Conservation (phyloP, 2,113 vertebrate genomes). For the Phyllostomus hastatus region DNA sequence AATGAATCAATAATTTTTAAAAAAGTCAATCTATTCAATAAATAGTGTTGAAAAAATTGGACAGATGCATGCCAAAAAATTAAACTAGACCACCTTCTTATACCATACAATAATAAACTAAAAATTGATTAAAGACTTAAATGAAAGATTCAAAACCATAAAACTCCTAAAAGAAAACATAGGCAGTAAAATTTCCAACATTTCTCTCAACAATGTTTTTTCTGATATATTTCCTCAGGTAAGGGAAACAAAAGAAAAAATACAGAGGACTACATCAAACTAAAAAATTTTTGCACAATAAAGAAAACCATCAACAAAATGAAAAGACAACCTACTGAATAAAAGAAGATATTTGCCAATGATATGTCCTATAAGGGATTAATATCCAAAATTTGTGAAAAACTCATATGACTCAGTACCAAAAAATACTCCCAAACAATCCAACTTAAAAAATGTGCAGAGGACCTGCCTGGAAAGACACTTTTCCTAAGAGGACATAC, state of each 20-base stretch:
- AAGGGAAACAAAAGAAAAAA: background rate
- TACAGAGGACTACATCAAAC: background rate
- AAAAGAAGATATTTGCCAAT: background rate
- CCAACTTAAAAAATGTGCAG: background rate
- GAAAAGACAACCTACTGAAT: background rate
- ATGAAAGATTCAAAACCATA: background rate
- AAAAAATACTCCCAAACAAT: background rate
- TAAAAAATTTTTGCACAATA: background rate
- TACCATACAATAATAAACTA: background rate
- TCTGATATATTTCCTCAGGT: background rate
- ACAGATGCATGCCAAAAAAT: background rate
- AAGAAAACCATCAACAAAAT: background rate
- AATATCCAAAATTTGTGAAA: background rate
- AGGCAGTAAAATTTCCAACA: background rate
- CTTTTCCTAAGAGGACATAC: background rate
- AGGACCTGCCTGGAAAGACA: background rate
- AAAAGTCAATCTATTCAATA: background rate
- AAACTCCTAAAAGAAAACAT: background rate
- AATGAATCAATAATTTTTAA: too few species aligned
- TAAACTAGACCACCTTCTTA: background rate
- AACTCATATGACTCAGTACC: background rate
- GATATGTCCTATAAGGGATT: background rate
- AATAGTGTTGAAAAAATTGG: background rate
- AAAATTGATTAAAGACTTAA: background rate
- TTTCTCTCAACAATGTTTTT: background rate